A percentile compares a stretch with the other conserved stretches of the same genome.
These are phyloP conservation scores for Sciurus vulgaris DNA, from an alignment of 2,797 vertebrate genomes.

Conservation along the genomic window DNA sequence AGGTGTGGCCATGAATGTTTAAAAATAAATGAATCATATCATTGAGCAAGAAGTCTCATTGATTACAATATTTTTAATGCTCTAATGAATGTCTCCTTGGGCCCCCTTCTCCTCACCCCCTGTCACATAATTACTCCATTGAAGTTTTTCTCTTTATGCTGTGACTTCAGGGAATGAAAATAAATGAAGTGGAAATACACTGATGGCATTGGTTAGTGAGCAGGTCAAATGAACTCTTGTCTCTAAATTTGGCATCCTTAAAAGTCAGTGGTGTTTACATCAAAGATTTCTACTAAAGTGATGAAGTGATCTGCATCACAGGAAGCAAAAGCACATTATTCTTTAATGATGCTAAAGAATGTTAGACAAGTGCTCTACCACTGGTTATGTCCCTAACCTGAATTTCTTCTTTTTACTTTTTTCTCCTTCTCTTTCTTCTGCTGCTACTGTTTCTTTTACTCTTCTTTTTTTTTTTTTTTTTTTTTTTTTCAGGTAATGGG, in stretches of 20 bases:
- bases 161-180: constrained; percentile 65
- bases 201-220: constrained; percentile 38
- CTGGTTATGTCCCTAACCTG: neutral
- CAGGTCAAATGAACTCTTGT: constrained; percentile 15
- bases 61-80: constrained; percentile 69
- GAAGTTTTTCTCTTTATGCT: constrained; percentile 41
- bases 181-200: constrained; percentile 68
- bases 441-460: too few species aligned
- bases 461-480: too few species aligned
- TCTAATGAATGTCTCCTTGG: constrained; percentile 24
- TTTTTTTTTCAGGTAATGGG: too few species aligned
- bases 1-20: neutral
- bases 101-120: constrained; percentile 7
- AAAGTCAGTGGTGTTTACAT: neutral
- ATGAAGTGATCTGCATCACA: neutral
- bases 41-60: constrained; percentile 66
- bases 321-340: neutral
- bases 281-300: neutral
- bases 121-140: constrained; percentile 60
- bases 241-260: neutral
- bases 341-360: neutral
- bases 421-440: too few species aligned
- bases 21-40: constrained; percentile 71
- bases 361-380: neutral
- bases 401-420: neutral